phyloP scores from a whole-genome alignment of 2,797 vertebrate genomes.

The Tokudaia tokunoshimensis region DNA sequence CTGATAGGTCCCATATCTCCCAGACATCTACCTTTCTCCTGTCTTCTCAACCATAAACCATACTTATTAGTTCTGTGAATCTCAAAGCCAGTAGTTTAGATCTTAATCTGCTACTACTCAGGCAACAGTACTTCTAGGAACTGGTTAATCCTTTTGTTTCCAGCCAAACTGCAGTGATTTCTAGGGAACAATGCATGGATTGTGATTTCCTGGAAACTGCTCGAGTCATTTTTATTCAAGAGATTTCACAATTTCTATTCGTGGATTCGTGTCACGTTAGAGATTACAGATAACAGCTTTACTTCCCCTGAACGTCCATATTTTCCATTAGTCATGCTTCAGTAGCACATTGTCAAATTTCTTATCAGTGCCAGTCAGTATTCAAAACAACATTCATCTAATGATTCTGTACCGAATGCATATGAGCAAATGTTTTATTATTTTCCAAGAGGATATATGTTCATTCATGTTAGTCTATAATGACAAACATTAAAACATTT shows the following conservation, averaged over 20 bases:
- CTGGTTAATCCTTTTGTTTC: neutral
- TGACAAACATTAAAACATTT: neutral
- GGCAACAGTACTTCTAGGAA: neutral
- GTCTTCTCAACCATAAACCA: neutral
- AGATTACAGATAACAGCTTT: conserved; percentile 63
- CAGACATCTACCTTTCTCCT: neutral
- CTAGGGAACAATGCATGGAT: conserved; percentile 6
- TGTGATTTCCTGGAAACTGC: conserved; percentile 40
- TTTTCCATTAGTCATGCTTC: conserved; percentile 65
- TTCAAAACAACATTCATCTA: conserved; percentile 1
- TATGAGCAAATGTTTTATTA: conserved; percentile 1
- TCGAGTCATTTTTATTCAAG: conserved; percentile 53
- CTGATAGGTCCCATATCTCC: neutral
- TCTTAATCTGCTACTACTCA: neutral
- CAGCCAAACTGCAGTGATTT: neutral
- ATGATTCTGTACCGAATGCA: neutral
- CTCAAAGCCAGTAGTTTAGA: neutral
- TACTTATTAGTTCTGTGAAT: neutral
- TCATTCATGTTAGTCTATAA: neutral
- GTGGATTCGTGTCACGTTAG: conserved; percentile 51
- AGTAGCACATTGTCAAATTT: conserved; percentile 51
- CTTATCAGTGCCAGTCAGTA: neutral
- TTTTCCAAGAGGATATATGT: conserved; percentile 20
- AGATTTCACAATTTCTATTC: conserved; percentile 49
- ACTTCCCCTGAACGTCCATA: neutral